Conservation (phyloP, 2,113 vertebrate species). For the Gasterosteus aculeatus region DNA sequence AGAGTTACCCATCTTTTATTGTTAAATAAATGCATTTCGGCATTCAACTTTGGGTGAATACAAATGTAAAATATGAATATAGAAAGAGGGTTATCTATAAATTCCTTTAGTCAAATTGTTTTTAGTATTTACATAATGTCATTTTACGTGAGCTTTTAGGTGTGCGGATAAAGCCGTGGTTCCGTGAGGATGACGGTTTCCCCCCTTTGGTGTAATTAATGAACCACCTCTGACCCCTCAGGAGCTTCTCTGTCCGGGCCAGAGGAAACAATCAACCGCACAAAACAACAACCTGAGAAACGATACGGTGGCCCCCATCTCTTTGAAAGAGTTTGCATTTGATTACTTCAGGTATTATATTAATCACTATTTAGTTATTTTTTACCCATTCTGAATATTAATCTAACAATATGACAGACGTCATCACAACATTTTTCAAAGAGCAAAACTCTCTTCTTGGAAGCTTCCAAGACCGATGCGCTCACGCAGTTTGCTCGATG, state of each 20-base stretch:
- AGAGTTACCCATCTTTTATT: constrained; percentile 38
- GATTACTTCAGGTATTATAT: constrained; percentile 89
- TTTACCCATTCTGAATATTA: not conserved
- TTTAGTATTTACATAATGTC: not conserved
- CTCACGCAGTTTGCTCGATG: not conserved
- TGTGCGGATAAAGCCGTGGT: not conserved
- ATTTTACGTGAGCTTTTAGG: too few relatives aligned
- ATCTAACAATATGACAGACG: not conserved
- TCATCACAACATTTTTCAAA: not conserved
- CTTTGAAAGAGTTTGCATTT: constrained; percentile 90
- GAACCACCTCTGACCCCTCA: constrained; percentile 66
- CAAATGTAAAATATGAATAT: not conserved
- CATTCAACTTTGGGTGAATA: not conserved
- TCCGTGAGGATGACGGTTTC: not conserved
- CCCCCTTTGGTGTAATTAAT: constrained; percentile 31
- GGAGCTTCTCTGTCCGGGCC: constrained; percentile 84
- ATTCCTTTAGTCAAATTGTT: not conserved
- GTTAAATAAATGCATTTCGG: not conserved
- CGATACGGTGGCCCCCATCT: constrained; percentile 78
- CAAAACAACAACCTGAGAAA: constrained; percentile 26
- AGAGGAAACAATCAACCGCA: constrained; percentile 60
- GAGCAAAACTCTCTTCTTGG: not conserved
- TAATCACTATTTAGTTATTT: not conserved
- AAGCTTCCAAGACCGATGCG: not conserved
- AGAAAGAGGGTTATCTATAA: not conserved